A percentile compares a stretch with the other conserved stretches of the same genome.
These are phyloP conservation scores for Dendrolimus punctatus DNA, from an alignment of 1,140 invertebrate genomes.

Conservation along the genomic window DNA sequence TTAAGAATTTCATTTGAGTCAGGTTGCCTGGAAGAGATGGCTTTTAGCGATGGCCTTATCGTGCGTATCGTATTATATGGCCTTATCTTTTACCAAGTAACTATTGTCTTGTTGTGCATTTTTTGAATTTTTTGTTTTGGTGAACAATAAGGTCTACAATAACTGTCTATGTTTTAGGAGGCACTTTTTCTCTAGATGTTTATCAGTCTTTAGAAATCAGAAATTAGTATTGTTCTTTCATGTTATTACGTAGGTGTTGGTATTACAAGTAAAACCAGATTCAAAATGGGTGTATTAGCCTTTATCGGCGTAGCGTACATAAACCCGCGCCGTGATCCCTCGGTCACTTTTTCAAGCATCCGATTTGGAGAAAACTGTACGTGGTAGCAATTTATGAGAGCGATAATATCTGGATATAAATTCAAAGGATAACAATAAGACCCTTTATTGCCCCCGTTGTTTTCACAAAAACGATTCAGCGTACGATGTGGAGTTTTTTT, in stretches of 20 bases:
- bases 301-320: constrained; percentile 21
- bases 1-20: no score
- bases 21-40: no score
- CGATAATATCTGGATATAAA: constrained; percentile 67
- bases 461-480: constrained; percentile 60
- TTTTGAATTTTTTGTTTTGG: no score
- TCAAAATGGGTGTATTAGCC: constrained; percentile 13
- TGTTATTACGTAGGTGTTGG: neutral
- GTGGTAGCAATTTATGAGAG: constrained; percentile 56
- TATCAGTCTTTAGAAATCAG: no score
- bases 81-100: no score
- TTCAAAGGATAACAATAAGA: constrained; percentile 69
- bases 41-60: no score
- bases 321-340: constrained; percentile 27
- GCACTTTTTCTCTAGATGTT: no score
- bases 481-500: constrained; percentile 47
- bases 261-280: constrained; percentile 13
- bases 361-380: constrained; percentile 47
- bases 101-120: no score
- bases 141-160: no score
- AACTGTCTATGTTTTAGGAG: no score
- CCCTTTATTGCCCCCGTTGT: constrained; percentile 61
- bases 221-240: no score
- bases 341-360: constrained; percentile 45
- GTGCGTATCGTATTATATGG: no score